phyloP scores from a whole-genome alignment of 2,888 invertebrate species.

The Acronicta alni region DNA sequence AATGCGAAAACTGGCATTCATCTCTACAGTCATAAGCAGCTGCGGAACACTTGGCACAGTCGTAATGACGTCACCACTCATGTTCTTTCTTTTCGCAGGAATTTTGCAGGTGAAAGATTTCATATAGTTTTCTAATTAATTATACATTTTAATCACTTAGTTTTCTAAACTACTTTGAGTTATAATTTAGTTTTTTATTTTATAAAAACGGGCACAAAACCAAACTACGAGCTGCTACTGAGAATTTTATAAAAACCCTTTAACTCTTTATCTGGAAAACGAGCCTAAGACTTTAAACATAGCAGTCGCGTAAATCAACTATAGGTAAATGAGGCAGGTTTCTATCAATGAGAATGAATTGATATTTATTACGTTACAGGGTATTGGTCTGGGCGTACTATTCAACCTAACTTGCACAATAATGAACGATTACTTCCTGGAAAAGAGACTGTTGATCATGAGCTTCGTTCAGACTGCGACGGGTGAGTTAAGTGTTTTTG shows the following conservation, averaged over 20 bases:
- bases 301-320: no score
- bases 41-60: slow-evolving; percentile 60
- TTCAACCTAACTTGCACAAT: slow-evolving; percentile 29
- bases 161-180: no score
- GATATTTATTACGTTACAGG: slow-evolving; percentile 15
- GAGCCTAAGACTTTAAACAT: no score
- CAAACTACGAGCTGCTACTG: no score
- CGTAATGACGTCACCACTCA: slow-evolving; percentile 60
- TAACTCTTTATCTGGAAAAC: no score
- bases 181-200: no score
- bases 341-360: no score
- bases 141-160: no score
- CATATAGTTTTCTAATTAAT: background rate
- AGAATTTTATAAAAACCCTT: no score
- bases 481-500: slow-evolving; percentile 27
- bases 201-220: no score
- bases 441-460: slow-evolving; percentile 29
- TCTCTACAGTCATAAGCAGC: slow-evolving; percentile 57
- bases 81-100: slow-evolving; percentile 67
- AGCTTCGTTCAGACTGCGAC: slow-evolving; percentile 41
- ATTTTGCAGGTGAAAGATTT: slow-evolving; percentile 61
- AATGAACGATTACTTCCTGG: slow-evolving; percentile 32
- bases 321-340: no score
- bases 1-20: slow-evolving; percentile 62
- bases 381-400: slow-evolving; percentile 29